Evolutionary conservation across 2,797 vertebrate genomes (phyloP), one percentile per base, ranked within the genome.

Genomic region (Coregonus ussuriensis): DNA sequence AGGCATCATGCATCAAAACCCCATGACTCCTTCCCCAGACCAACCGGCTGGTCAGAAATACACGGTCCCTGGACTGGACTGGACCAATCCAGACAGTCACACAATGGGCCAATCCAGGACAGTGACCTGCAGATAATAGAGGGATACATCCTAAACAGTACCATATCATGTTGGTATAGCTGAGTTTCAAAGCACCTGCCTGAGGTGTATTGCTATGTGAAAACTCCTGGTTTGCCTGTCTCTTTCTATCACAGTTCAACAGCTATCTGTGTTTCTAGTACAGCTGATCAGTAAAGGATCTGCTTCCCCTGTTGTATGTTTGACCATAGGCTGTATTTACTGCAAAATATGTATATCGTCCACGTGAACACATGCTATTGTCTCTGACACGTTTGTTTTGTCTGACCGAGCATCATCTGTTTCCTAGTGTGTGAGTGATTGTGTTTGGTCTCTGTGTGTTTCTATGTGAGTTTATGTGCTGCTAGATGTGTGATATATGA

Each of bases 181-280:
- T 47, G 53, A 15, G 53, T 56, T 6, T 31, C 2, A 65, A 25
- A 11, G n/a, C 62, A 65, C 25, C 25, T 31, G 62, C 25, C 62
- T 25, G n/a, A 4, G 59, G 9, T 65, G 21, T 31, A 25, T 31
- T 31, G 1, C 4, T 29, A 31, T 11, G 25, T 65, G 25, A 65
- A 31, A 31, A 9, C 21, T 31, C 53, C 41, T 56, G 6, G 4
- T 56, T 15, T 56, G 18, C 16, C 53, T 56, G 2, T 47, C 3
- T 47, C 9, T 47, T 47, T 47, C 41, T 47, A 66, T 71, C 51
- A 74, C 33, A 75, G 81, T 68, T 83, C 66, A 72, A 63, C 52
- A n/a, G 62, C 52, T 77, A 25, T 29, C 9, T 1, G 59, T n/a
- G 6, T 25, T n/a, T 68, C 59, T 62, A 29, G 53, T 35, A 16